phyloP scores from a whole-genome alignment of 2,888 invertebrate genomes.

The Acanthosepion esculentum region DNA sequence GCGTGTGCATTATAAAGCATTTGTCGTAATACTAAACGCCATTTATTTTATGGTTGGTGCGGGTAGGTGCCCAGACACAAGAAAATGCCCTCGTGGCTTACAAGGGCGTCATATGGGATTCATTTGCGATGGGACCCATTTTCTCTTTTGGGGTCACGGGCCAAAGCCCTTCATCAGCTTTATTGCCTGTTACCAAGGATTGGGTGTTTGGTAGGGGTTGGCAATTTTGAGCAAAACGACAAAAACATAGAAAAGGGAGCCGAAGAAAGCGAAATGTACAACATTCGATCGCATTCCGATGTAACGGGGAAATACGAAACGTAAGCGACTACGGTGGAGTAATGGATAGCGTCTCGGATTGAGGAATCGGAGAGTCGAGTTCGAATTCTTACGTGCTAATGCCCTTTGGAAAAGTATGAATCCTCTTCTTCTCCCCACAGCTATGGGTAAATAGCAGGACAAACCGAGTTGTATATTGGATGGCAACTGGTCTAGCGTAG shows the following conservation, averaged over 20 bases:
- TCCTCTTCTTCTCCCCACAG: too few species aligned
- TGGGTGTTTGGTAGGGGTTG: neutral
- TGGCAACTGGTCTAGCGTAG: too few species aligned
- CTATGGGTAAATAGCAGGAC: too few species aligned
- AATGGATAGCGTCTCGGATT: too few species aligned
- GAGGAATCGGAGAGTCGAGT: too few species aligned
- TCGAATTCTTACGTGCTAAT: too few species aligned
- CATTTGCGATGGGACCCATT: neutral
- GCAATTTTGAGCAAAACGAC: neutral
- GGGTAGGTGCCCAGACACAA: neutral
- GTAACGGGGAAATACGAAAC: neutral
- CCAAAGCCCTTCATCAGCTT: conserved; percentile 6
- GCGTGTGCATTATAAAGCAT: too few species aligned
- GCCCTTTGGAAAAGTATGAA: too few species aligned
- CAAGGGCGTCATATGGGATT: conserved; percentile 12
- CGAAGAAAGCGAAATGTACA: neutral
- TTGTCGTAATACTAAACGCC: neutral
- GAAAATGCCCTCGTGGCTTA: neutral
- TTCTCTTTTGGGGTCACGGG: neutral
- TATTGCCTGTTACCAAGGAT: conserved; percentile 4
- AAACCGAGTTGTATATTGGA: too few species aligned
- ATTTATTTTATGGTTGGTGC: neutral
- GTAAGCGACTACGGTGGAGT: too few species aligned
- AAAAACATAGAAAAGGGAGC: neutral
- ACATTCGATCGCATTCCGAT: neutral